Evolutionary conservation across 2,797 vertebrate genomes (phyloP), one percentile per base, ranked within the genome.

Genomic region (Erethizon dorsatum): DNA sequence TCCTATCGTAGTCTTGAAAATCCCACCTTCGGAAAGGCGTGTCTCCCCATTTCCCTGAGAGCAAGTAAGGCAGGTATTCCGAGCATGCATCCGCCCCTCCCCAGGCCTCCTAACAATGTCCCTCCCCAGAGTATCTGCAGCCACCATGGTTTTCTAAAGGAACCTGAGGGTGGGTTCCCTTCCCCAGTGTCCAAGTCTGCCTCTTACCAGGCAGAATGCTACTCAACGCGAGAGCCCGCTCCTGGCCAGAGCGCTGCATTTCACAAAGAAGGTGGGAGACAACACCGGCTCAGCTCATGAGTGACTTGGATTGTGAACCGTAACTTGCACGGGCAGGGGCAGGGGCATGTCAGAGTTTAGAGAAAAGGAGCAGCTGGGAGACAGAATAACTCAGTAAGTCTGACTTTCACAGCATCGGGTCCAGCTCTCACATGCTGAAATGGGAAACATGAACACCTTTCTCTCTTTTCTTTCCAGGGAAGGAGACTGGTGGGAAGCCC

Each of bases 401-500:
- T n/a, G 6, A 12, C 28, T 18, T 50, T 63, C 22, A 2, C 12
- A 4, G 17, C 31, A 3, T 8, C 0, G 20, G 54, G 26, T 15
- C 73, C 73, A 24, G 47, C 50, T 83, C 5, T 57, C 52, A 28
- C 67, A 54, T 14, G 3, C 33, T 28, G 41, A 41, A 41, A 8
- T 5, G 6, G 33, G 20, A 50, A 1, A 3, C 5, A n/a, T 10
- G 93, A 52, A 91, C n/a, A n/a, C 37, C 63, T 87, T 61, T 78
- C 17, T 63, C 65, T 90, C 69, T 88, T 6, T 85, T 71, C 56
- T 95, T 97, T 98, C 11, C 99, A 99, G 99, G 97, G 99, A 99
- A 99, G 99, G 99, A 90, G 99, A 99, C 96, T 99, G 99, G 99
- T 99, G 99, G 99, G 99, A 99, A 69, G 99, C 99, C 45, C 99